Evolutionary conservation across 2,888 invertebrate genomes (phyloP).

Genomic region (Lamellibrachia columna): DNA sequence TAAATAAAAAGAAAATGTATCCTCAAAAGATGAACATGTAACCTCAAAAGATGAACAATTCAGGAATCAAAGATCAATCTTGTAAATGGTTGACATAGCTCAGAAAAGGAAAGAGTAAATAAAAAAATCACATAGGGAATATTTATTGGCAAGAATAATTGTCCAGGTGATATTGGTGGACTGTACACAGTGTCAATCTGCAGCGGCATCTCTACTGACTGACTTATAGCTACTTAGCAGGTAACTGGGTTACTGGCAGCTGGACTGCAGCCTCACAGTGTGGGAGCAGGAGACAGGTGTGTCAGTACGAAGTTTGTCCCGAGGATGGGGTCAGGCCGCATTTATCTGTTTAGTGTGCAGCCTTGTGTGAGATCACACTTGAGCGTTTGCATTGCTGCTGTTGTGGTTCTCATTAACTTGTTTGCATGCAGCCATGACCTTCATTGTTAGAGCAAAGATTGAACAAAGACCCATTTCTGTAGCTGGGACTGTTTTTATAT

Average conservation of each 20-base stretch:
- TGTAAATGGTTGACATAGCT: background rate
- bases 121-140: background rate
- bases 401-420: background rate
- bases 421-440: background rate
- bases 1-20: no score
- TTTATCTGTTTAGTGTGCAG: background rate
- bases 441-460: background rate
- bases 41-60: no score
- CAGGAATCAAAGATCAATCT: background rate
- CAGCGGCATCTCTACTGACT: background rate
- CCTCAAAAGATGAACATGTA: no score
- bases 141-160: background rate
- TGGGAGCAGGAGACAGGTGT: background rate
- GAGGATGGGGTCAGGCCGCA: background rate
- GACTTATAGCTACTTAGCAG: background rate
- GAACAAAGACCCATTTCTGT: background rate
- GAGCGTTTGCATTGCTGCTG: background rate
- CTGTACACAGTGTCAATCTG: background rate
- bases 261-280: background rate
- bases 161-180: background rate
- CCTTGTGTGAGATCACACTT: background rate
- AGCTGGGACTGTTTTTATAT: background rate
- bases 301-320: background rate
- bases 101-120: background rate
- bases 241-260: background rate